Base-by-base conservation (phyloP, 1,140 invertebrate genomes). In the Drosophila takahashii region DNA sequence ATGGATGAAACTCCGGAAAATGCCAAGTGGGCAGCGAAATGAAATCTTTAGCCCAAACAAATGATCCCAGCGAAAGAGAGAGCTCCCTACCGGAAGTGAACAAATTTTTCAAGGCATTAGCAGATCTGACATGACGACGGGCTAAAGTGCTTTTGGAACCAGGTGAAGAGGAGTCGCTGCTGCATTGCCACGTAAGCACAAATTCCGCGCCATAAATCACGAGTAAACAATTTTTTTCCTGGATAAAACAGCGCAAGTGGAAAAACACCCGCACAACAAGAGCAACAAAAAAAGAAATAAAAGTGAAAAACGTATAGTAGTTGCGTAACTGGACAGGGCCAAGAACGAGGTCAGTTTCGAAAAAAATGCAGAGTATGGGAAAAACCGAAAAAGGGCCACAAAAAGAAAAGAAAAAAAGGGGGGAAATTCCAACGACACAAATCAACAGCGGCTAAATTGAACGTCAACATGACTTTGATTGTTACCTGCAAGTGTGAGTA, bases 381-480 rank as follows among this genome's bases (percentile, higher is more conserved):
- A 45, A 59, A 50, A 18, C 53, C 29, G n/a, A 62, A 45, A 78
- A 32, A 66, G 32, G 32, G 36, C 51, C 18, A 39, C 15, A 50
- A 51, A 51, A 57, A 53, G 13, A 42, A 47, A 41, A 16, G 44
- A 57, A 53, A 15, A 42, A 47, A 41, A 16, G 44, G 41, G 13
- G 29, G 29, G 51, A 39, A 79, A 80, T 80, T 64, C 26, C 59
- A 42, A 59, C 77, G 77, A 85, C 81, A 85, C 81, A 86, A 85
- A 85, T 86, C 81, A 85, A 81, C 81, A 78, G 78, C 81, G 60
- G 53, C 81, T 60, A 86, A 85, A 85, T 85, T 85, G 81, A 81
- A 86, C 81, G 81, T 86, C 81, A 85, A 85, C 81, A 86, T 86
- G 74, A 66, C 78, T 85, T 86, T 86, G 81, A 85, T 85, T 85